A percentile compares a stretch with the other conserved stretches of the same genome.
Conservation (phyloP, 1,140 invertebrate genomes). For the Orius insidiosus region DNA sequence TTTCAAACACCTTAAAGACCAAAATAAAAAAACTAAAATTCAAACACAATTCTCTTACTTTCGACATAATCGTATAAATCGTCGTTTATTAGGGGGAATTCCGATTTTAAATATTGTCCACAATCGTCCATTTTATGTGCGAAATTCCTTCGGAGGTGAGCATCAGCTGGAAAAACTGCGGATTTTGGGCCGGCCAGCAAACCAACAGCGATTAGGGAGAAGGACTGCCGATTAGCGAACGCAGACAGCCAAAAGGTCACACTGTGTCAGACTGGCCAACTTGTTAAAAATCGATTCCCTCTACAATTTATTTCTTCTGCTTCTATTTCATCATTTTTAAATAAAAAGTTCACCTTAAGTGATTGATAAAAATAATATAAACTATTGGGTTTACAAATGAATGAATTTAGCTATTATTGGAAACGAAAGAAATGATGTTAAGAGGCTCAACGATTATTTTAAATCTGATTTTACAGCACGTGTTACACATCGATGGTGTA, state of each 20-base stretch:
- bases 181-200: not conserved
- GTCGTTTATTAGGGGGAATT: conserved; percentile 75
- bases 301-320: too few species aligned
- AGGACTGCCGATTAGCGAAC: not conserved
- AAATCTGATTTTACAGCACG: too few species aligned
- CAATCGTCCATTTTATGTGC: conserved; percentile 41
- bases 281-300: too few species aligned
- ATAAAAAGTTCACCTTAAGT: too few species aligned
- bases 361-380: too few species aligned
- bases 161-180: too few species aligned
- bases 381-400: too few species aligned
- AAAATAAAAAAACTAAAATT: not conserved
- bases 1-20: conserved; percentile 38
- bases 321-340: too few species aligned
- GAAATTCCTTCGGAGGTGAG: not conserved
- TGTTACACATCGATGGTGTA: too few species aligned
- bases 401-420: too few species aligned
- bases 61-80: conserved; percentile 76
- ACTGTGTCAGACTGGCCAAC: not conserved
- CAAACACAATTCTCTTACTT: conserved; percentile 46
- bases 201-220: not conserved
- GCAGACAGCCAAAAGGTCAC: not conserved
- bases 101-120: conserved; percentile 53
- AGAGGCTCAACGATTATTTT: too few species aligned
- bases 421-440: too few species aligned